phyloP scores from a whole-genome alignment of 2,797 vertebrate genomes.

The Lindbergichthys nudifrons region DNA sequence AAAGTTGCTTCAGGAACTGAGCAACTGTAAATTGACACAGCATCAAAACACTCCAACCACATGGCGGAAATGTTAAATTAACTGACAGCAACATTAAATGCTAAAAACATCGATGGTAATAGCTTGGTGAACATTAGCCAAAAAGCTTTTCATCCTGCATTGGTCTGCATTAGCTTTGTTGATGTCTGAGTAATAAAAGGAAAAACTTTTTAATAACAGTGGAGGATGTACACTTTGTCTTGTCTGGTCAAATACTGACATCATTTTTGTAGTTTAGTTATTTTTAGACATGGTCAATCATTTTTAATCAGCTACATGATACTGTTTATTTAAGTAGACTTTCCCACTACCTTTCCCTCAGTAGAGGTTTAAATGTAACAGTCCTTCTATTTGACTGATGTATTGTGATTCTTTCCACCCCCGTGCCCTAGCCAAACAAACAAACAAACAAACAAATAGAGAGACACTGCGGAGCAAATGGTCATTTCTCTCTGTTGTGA shows the following conservation, averaged over 20 bases:
- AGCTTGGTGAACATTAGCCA: constrained; percentile 35
- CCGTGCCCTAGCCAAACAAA: constrained; percentile 46
- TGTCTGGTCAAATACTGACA: not conserved
- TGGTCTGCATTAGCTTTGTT: constrained; percentile 38
- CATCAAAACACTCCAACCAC: constrained; percentile 20
- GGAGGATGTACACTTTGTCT: not conserved
- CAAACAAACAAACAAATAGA: constrained; percentile 69
- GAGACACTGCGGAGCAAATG: constrained; percentile 74
- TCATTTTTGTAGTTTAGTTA: not conserved
- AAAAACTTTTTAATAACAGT: constrained; percentile 13
- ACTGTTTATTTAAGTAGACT: not conserved
- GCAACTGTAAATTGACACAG: not conserved
- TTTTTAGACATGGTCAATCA: not conserved
- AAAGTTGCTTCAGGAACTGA: constrained; percentile 1
- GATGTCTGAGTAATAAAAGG: constrained; percentile 9
- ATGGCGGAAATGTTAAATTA: constrained; percentile 29
- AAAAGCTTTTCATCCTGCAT: constrained; percentile 35
- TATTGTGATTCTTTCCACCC: constrained; percentile 24
- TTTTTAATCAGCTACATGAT: not conserved
- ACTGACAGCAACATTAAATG: constrained; percentile 41
- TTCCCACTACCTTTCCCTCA: not conserved
- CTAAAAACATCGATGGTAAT: constrained; percentile 23
- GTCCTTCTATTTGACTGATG: constrained; percentile 27
- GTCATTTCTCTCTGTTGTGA: constrained; percentile 78
- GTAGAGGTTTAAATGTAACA: not conserved